Base-by-base conservation (phyloP, 2,797 vertebrate species). In the Megalops cyprinoides region DNA sequence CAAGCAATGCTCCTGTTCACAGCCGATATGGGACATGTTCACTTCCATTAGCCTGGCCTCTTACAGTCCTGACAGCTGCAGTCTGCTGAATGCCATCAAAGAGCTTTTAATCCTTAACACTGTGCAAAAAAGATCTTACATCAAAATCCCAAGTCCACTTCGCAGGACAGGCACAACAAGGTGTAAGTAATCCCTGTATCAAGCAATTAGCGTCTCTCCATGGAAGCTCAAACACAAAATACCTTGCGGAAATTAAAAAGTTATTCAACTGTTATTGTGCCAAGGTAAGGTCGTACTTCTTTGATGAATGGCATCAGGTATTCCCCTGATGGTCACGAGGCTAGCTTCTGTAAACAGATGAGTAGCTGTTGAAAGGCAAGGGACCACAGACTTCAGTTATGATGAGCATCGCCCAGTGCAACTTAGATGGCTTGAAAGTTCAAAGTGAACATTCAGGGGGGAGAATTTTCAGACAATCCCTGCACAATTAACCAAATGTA, bases 141-240 rank as follows among this genome's bases (percentile, higher is more conserved):
- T 83, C 86, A 85, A 85, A 94, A 93, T 91, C 90, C 37, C 90
- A 86, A 92, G 94, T 94, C 93, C 92, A 92, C 89, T 93, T 93
- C 94, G 94, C 94, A 91, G 92, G 90, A 91, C 88, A 79, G 82
- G 93, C 93, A 95, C 65, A 92, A 90, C 89, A 89, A 91, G 94
- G 94, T 95, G 94, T 95, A 95, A 88, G 94, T 91, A 89, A 89
- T 88, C 87, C 55, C 49, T 46, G 65, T 69, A 69, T 65, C 42
- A 34, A 20, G 60, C 77, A 48, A 58, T 78, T 78, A 78, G 37
- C 51, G 46, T 28, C 37, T 25, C 53, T 5, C 39, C 34, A 25
- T 18, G 42, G 23, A 44, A 28, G 58, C 1, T 62, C 25, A 53
- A 76, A 76, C 25, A 31, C 9, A 10, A 49, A 44, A 51, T 12